These are phyloP conservation scores for Cylloceria caligata DNA, from an alignment of 2,888 invertebrate species.

Conservation along the genomic window DNA sequence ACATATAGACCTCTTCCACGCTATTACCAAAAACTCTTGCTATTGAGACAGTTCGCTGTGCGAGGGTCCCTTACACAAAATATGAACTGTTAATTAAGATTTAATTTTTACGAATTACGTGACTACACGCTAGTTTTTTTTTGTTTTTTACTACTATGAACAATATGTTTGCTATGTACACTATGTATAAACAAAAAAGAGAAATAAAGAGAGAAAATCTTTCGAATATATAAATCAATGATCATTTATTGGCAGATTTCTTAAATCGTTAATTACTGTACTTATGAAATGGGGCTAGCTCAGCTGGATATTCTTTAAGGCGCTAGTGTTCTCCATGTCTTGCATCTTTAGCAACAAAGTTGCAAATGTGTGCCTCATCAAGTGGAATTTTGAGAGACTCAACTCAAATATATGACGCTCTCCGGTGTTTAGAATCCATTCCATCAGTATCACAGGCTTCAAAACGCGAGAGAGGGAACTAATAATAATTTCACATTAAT, in stretches of 20 bases:
- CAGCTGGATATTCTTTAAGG: constrained; percentile 81
- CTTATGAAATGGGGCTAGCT: constrained; percentile 25
- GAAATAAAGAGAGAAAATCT: constrained; percentile 28
- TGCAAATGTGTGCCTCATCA: constrained; percentile 85
- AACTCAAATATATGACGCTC: constrained; percentile 85
- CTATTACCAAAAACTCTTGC: too few relatives aligned
- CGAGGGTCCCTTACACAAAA: too few relatives aligned
- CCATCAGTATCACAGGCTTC: constrained; percentile 85
- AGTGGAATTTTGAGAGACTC: constrained; percentile 86
- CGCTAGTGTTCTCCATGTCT: constrained; percentile 84
- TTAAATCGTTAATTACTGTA: not conserved
- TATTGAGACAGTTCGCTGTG: too few relatives aligned
- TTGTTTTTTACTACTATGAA: not conserved
- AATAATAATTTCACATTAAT: constrained; percentile 68
- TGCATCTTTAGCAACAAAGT: constrained; percentile 85
- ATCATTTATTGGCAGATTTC: constrained; percentile 20
- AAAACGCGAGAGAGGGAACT: constrained; percentile 83
- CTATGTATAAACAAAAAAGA: constrained; percentile 2
- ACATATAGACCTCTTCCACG: too few relatives aligned
- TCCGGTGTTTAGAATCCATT: constrained; percentile 85
- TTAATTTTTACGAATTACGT: constrained; percentile 4
- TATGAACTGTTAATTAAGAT: too few relatives aligned
- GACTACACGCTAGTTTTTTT: not conserved
- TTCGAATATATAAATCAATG: constrained; percentile 12
- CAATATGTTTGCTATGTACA: constrained; percentile 2